These are phyloP conservation scores for Hetaerina americana DNA, from an alignment of 1,140 invertebrate genomes.

Conservation along the genomic window DNA sequence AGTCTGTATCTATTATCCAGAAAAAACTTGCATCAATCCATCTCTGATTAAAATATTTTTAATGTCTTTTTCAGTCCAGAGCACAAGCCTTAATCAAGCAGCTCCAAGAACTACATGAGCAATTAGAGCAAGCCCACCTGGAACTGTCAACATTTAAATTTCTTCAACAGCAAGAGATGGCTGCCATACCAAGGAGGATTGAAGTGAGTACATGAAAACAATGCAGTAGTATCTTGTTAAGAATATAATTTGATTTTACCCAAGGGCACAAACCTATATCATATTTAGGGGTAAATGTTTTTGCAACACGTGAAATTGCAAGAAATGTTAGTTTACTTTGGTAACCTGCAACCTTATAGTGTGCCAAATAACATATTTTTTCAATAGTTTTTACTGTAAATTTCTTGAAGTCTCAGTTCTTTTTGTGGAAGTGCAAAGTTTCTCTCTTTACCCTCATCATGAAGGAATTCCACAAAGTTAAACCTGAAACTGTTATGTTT, in stretches of 20 bases:
- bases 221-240: slow-evolving; percentile 5
- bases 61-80: slow-evolving; percentile 39
- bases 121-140: slow-evolving; percentile 76
- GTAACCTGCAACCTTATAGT: no score
- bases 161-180: slow-evolving; percentile 77
- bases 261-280: background rate
- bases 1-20: no score
- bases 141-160: slow-evolving; percentile 89
- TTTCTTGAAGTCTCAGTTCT: no score
- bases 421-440: no score
- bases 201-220: slow-evolving; percentile 39
- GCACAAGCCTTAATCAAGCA: slow-evolving; percentile 84
- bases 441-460: no score
- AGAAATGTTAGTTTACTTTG: no score
- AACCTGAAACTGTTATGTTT: no score
- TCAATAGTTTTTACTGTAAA: no score
- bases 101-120: slow-evolving; percentile 72
- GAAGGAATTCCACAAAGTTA: no score
- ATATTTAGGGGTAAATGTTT: background rate
- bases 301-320: background rate
- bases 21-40: no score
- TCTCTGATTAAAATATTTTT: no score
- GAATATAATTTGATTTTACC: slow-evolving; percentile 3
- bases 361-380: no score
- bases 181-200: slow-evolving; percentile 78